These are phyloP conservation scores for Meliscaeva auricollis DNA, from an alignment of 2,888 invertebrate species.

Conservation along the genomic window DNA sequence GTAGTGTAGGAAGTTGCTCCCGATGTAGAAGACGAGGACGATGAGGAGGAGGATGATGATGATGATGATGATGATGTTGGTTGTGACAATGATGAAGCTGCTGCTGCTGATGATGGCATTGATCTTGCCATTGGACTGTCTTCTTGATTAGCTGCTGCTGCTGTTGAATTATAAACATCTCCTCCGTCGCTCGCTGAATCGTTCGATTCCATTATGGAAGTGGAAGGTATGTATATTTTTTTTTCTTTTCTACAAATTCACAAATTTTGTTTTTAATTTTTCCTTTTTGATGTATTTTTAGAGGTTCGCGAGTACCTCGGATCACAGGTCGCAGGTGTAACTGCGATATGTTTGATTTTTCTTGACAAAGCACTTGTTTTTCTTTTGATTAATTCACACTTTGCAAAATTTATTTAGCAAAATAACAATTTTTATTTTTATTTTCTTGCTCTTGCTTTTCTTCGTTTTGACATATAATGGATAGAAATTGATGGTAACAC, in stretches of 20 bases:
- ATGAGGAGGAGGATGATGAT: slow-evolving; percentile 78
- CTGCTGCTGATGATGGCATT: slow-evolving; percentile 79
- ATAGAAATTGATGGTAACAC: slow-evolving; percentile 69
- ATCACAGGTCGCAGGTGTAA: slow-evolving; percentile 48
- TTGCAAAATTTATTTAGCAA: slow-evolving; percentile 64
- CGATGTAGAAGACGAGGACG: slow-evolving; percentile 69
- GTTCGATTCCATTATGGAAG: slow-evolving; percentile 47
- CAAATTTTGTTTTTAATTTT: not conserved
- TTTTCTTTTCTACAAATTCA: not conserved
- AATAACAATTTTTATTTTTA: slow-evolving; percentile 48
- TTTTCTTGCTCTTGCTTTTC: slow-evolving; percentile 37
- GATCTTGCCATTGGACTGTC: slow-evolving; percentile 79
- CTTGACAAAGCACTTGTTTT: slow-evolving; percentile 54
- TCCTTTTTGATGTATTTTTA: not conserved
- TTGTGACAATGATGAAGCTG: no score
- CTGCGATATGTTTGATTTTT: slow-evolving; percentile 34
- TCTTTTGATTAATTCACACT: slow-evolving; percentile 38
- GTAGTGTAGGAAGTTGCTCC: slow-evolving; percentile 78
- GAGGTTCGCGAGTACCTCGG: slow-evolving; percentile 4
- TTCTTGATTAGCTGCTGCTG: slow-evolving; percentile 78
- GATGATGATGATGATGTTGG: slow-evolving; percentile 66
- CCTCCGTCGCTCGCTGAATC: slow-evolving; percentile 59
- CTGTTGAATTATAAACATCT: slow-evolving; percentile 22
- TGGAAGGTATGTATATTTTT: slow-evolving; percentile 11
- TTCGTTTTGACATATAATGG: slow-evolving; percentile 64